Evolutionary conservation across 2,888 invertebrate species (phyloP), one percentile per base, ranked within the genome.

Genomic region (Camptogramma bilineatum): DNA sequence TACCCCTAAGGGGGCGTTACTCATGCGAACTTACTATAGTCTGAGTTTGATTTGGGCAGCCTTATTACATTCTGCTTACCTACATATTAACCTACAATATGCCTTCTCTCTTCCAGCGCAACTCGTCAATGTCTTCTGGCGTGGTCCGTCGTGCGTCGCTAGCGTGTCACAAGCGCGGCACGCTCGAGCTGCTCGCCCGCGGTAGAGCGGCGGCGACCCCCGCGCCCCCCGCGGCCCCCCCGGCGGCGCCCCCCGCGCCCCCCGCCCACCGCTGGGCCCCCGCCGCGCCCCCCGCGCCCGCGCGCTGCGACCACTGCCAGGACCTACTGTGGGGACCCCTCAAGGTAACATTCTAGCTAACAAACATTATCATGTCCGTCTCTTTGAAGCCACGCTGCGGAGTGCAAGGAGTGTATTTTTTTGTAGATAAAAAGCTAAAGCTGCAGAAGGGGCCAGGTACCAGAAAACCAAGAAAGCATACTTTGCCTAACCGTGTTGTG

Each of bases 301-400:
- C 39, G 56, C 64, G 97, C 77, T 99, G 98, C 90, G 98, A 98
- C 93, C 96, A 96, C 79, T 99, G 99, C 90, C 95, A 96, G 34
- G 97, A 97, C 84, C 94, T 98, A 67, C 94, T 98, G 53, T 98
- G 98, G 98, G 98, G 98, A 13, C 97, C 98, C 58, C 97, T 98
- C 57, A 97, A 97, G 93, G 96, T 96, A 48, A 0, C 24, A 4
- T 28, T 4, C 28, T 5, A 4, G 28, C 7, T 28, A 0, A 28
- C 28, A 1, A 4, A 28, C 2, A 5, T n/a, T n/a, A n/a, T n/a
- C n/a, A n/a, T n/a, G n/a, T n/a, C n/a, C n/a, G n/a, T n/a, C n/a
- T n/a, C n/a, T n/a, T n/a, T n/a, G n/a, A n/a, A n/a, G n/a, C n/a
- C n/a, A n/a, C n/a, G n/a, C n/a, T n/a, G n/a, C n/a, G n/a, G n/a